Evolutionary conservation across 2,113 vertebrate species (phyloP).

Genomic region (Pangasianodon hypophthalmus): DNA sequence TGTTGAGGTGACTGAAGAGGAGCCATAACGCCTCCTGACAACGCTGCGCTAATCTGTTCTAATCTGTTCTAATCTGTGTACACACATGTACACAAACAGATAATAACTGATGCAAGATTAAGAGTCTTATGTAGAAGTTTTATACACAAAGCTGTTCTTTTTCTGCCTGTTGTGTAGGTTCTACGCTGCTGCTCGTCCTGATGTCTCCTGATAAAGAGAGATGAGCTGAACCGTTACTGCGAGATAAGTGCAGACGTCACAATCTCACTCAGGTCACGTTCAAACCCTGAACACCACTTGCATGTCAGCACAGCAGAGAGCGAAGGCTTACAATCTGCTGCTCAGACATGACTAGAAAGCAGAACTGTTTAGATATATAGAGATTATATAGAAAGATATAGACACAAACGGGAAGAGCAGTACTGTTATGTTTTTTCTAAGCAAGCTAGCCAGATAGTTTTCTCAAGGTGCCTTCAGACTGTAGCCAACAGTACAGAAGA

Average conservation of each 20-base stretch:
- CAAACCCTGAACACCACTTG: not conserved
- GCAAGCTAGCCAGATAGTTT: not conserved
- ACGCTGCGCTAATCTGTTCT: not conserved
- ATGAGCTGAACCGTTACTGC: not conserved
- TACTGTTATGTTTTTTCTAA: not conserved
- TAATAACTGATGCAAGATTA: not conserved
- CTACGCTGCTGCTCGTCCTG: slow-evolving; percentile 5
- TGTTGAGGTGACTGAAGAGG: not conserved
- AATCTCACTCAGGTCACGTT: not conserved
- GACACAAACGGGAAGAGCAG: not conserved
- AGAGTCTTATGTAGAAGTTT: not conserved
- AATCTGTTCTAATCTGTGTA: not conserved
- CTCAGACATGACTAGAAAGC: not conserved
- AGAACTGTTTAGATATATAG: no score
- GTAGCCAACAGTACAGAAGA: no score
- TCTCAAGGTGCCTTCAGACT: no score
- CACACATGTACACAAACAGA: not conserved
- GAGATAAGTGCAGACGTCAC: not conserved
- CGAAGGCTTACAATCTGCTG: not conserved
- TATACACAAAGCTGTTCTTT: not conserved
- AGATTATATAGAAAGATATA: not conserved
- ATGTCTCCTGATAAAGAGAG: not conserved
- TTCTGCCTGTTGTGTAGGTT: slow-evolving; percentile 34
- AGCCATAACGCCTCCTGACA: not conserved
- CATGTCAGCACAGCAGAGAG: not conserved